phyloP scores from a whole-genome alignment of 1,140 invertebrate species.

The Helicoverpa zea region DNA sequence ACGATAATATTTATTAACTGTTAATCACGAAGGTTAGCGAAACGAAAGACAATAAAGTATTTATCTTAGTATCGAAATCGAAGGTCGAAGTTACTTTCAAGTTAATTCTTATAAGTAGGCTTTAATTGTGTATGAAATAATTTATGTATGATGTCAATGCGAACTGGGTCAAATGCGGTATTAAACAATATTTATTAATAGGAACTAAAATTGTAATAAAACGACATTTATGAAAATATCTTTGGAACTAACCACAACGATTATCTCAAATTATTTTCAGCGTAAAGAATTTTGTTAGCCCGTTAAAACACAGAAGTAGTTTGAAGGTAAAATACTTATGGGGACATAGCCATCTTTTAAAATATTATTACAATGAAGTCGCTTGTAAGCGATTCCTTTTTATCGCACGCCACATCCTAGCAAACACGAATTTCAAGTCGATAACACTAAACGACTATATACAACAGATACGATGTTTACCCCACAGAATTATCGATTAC shows the following conservation, averaged over 20 bases:
- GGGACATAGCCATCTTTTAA: background rate
- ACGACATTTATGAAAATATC: background rate
- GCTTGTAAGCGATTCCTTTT: background rate
- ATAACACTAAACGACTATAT: constrained; percentile 50
- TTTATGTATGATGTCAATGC: background rate
- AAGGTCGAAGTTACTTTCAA: constrained; percentile 49
- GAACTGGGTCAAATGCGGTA: background rate
- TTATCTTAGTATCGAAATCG: constrained; percentile 31
- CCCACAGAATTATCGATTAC: constrained; percentile 52
- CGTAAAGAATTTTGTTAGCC: no score
- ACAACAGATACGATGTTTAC: constrained; percentile 53
- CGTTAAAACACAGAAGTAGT: no score
- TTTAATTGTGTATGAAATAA: constrained; percentile 21
- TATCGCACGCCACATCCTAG: background rate
- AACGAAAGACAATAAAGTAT: constrained; percentile 47
- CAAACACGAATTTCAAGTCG: constrained; percentile 43
- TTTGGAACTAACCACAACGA: background rate
- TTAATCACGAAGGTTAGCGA: constrained; percentile 59
- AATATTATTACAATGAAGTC: background rate
- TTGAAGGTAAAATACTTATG: no score
- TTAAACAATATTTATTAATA: background rate
- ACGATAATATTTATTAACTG: constrained; percentile 60
- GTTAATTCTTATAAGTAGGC: constrained; percentile 7
- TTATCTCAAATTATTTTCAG: no score
- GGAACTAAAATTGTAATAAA: background rate